These are phyloP conservation scores for Cephus runcator DNA, from an alignment of 2,888 invertebrate species.

Conservation along the genomic window DNA sequence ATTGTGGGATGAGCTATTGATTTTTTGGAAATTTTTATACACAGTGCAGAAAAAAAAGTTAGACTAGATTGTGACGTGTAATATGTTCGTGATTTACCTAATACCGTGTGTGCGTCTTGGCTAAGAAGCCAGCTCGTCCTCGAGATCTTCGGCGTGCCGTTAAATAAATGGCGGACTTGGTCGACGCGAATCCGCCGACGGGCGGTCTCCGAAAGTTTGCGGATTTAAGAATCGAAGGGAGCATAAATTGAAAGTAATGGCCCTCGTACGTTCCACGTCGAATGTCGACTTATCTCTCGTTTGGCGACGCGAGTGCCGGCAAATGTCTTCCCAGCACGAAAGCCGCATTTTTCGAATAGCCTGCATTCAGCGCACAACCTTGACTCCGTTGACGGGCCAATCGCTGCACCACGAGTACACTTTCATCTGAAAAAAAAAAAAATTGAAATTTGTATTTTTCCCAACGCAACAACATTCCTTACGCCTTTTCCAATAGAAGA, in stretches of 20 bases:
- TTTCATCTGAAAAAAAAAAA: neutral
- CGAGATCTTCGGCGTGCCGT: neutral
- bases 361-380: constrained; percentile 17
- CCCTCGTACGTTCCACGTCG: constrained; percentile 37
- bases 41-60: neutral
- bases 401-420: neutral
- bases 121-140: neutral
- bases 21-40: neutral
- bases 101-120: neutral
- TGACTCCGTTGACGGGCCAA: neutral
- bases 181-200: constrained; percentile 29
- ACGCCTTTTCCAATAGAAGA: neutral
- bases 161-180: constrained; percentile 16
- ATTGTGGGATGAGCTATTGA: neutral
- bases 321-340: constrained; percentile 53
- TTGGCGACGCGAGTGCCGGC: constrained; percentile 24
- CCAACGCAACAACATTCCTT: neutral
- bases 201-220: constrained; percentile 51
- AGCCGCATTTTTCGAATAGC: constrained; percentile 29
- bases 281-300: constrained; percentile 40
- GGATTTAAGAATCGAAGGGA: constrained; percentile 51
- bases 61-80: neutral
- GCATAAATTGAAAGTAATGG: constrained; percentile 64
- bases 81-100: neutral
- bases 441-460: neutral